A percentile compares a stretch with the other conserved stretches of the same genome.
These are phyloP conservation scores for Sus cebifrons DNA, from an alignment of 2,797 vertebrate species.

Conservation along the genomic window DNA sequence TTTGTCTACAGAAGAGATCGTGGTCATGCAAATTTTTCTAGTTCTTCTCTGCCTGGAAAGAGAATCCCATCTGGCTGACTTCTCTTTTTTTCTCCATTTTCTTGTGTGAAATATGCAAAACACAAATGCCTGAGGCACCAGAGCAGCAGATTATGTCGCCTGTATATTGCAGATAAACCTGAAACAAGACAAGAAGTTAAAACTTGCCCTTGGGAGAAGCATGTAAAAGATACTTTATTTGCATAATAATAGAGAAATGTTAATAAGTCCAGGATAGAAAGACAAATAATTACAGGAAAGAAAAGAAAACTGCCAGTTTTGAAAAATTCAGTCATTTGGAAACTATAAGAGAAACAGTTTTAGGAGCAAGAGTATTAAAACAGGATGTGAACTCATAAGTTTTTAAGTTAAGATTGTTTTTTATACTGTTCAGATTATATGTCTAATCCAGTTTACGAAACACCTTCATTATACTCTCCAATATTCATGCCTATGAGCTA, in stretches of 20 bases:
- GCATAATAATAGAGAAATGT: constrained; percentile 48
- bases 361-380: constrained; percentile 52
- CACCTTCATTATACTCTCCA: neutral
- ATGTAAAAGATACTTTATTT: constrained; percentile 60
- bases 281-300: neutral
- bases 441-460: constrained; percentile 6
- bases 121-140: constrained; percentile 46
- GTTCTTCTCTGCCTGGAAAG: constrained; percentile 79
- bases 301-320: neutral
- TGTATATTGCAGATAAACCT: constrained; percentile 71
- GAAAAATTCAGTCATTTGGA: constrained; percentile 64
- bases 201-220: constrained; percentile 55
- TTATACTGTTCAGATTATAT: constrained; percentile 22
- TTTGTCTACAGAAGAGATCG: constrained; percentile 66
- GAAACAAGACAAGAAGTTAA: constrained; percentile 72
- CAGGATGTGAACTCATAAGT: constrained; percentile 19
- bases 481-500: neutral
- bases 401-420: neutral
- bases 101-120: constrained; percentile 79
- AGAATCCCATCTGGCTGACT: constrained; percentile 72
- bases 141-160: constrained; percentile 33
- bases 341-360: neutral
- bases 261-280: constrained; percentile 53
- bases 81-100: constrained; percentile 73
- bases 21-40: constrained; percentile 78